Conservation (phyloP, 2,888 invertebrate species). For the Eulithis testata region DNA sequence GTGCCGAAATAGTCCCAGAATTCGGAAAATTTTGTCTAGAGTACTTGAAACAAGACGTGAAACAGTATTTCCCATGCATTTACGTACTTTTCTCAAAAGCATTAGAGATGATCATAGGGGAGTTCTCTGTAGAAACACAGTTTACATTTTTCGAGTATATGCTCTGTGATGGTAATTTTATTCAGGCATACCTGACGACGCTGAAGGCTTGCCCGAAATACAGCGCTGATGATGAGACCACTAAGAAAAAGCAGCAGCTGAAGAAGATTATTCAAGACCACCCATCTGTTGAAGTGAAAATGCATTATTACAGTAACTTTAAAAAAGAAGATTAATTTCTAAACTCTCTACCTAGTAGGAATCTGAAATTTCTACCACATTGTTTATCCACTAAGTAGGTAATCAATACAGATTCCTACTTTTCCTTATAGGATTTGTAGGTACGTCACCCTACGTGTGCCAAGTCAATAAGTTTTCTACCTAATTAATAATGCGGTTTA, state of each 20-base stretch:
- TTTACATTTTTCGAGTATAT: conserved; percentile 49
- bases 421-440: no score
- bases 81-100: conserved; percentile 56
- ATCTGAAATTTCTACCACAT: no score
- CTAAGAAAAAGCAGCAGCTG: conserved; percentile 35
- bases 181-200: conserved; percentile 56
- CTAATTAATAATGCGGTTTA: no score
- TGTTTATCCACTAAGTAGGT: no score
- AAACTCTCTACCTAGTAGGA: no score
- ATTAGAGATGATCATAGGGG: conserved; percentile 39
- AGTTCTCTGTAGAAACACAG: conserved; percentile 26
- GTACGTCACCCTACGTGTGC: no score
- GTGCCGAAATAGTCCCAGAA: conserved; percentile 46
- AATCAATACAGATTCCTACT: no score
- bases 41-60: conserved; percentile 58
- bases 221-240: conserved; percentile 20
- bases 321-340: conserved; percentile 10
- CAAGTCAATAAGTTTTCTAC: no score
- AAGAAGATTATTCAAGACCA: conserved; percentile 44
- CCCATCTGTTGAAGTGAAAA: conserved; percentile 59
- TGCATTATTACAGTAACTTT: conserved; percentile 49
- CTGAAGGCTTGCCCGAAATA: conserved; percentile 45
- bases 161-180: conserved; percentile 50
- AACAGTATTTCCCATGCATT: conserved; percentile 57
- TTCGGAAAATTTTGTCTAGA: conserved; percentile 56